Base-by-base conservation (phyloP, 2,888 invertebrate species). In the Eupithecia exiguata region DNA sequence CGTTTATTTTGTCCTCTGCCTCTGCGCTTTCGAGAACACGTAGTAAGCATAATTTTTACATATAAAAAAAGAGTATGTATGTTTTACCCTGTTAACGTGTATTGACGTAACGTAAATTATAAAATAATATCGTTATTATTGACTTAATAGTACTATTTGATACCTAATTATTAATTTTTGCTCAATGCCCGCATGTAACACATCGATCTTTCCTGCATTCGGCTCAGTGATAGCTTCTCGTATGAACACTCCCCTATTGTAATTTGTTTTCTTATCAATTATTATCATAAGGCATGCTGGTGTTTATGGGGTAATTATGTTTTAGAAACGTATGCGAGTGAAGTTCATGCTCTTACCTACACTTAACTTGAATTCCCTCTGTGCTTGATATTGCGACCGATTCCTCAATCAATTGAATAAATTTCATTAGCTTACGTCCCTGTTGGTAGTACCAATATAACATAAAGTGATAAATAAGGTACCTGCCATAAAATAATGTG, bases 151-250 rank as follows among this genome's bases (percentile, higher is more conserved):
- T n/a, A 53, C 14, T 58, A 61, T 35, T 62, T 62, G 62, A 62
- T 30, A 61, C 30, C 7, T 30, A n/a, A 3, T 35, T 62, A 18
- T 53, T 10, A 62, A 81, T 82, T 83, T 84, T 86, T 75, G 82
- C 80, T 82, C 77, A 67, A 68, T 75, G 82, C 92, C 91, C 92
- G 91, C 91, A 92, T 91, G 80, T 69, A 72, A 78, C 74, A 78
- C 85, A 90, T 91, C 89, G 90, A 90, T 88, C 88, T 83, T 68
- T 77, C 80, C 79, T 79, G 77, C 80, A 79, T 78, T 74, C 75
- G 35, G 73, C 86, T 84, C 85, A 88, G 87, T 85, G 79, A 84
- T 84, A 84, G 84, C 80, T 81, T 71, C 75, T 75, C 75, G 77
- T 68, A 69, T 71, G 74, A 72, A 70, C 78, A 67, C 75, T 77